These are phyloP conservation scores for Cosmopolites sordidus DNA, from an alignment of 2,888 invertebrate genomes.

Conservation along the genomic window DNA sequence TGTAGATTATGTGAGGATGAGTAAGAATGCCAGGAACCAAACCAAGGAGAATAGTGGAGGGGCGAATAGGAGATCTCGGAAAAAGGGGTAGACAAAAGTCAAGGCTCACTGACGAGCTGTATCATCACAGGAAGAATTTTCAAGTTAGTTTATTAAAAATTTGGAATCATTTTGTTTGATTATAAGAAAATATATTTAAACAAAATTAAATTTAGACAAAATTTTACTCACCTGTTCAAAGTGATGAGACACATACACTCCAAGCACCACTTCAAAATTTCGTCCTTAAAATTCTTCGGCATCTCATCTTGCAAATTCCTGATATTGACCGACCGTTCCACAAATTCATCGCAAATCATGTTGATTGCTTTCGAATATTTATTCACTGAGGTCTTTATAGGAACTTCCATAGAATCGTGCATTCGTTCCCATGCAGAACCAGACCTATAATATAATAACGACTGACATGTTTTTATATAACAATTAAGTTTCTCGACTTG, in stretches of 20 bases:
- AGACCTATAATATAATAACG: constrained; percentile 50
- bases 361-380: constrained; percentile 47
- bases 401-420: constrained; percentile 50
- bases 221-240: constrained; percentile 58
- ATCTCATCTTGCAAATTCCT: constrained; percentile 64
- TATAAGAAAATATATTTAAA: not conserved
- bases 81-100: no score
- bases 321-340: constrained; percentile 51
- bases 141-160: no score
- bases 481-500: no score
- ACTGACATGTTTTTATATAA: no score
- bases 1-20: no score
- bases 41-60: no score
- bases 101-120: no score
- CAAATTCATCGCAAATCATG: constrained; percentile 46
- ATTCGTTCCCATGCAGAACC: constrained; percentile 59
- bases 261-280: constrained; percentile 64
- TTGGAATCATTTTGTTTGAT: no score
- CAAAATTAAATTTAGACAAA: constrained; percentile 51
- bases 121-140: no score
- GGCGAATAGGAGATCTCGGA: no score
- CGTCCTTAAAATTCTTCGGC: constrained; percentile 53
- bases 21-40: no score
- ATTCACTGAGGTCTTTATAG: constrained; percentile 49
- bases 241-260: constrained; percentile 59